Evolutionary conservation across 2,888 invertebrate genomes (phyloP).

Genomic region (Mythimna albipuncta): DNA sequence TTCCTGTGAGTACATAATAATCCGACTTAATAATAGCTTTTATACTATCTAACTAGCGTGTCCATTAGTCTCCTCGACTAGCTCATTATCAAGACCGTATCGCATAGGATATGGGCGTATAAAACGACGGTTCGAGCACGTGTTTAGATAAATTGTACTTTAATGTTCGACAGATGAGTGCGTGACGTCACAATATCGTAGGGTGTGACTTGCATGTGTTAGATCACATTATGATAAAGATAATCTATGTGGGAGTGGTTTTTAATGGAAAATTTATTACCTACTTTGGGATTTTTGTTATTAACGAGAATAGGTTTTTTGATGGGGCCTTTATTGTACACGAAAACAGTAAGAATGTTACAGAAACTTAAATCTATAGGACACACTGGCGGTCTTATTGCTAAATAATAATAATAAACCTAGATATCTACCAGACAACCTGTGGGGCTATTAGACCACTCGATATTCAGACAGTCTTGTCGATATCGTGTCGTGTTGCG

Average conservation of each 20-base stretch:
- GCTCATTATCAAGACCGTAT: conserved; percentile 25
- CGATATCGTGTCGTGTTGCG: too few species aligned
- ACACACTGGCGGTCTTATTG: too few species aligned
- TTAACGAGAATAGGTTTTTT: too few species aligned
- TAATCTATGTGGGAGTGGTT: conserved; percentile 29
- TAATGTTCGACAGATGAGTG: conserved; percentile 28
- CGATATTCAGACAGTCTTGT: too few species aligned
- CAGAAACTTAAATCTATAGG: too few species aligned
- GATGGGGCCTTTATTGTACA: too few species aligned
- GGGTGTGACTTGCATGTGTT: conserved; percentile 10
- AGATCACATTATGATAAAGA: conserved; percentile 28
- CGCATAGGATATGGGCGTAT: conserved; percentile 1
- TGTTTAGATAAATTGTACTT: conserved; percentile 27
- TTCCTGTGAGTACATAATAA: too few species aligned
- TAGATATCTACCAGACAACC: too few species aligned
- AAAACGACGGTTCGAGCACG: conserved; percentile 15
- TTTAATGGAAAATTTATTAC: neutral
- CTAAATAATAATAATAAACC: too few species aligned
- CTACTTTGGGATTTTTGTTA: too few species aligned
- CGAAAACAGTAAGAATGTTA: too few species aligned
- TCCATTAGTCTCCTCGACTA: conserved; percentile 8
- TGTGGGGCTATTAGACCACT: too few species aligned
- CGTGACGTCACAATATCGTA: conserved; percentile 9
- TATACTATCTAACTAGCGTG: neutral
- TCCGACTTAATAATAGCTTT: neutral